phyloP scores from a whole-genome alignment of 2,113 vertebrate genomes.

The Heliornis fulica region DNA sequence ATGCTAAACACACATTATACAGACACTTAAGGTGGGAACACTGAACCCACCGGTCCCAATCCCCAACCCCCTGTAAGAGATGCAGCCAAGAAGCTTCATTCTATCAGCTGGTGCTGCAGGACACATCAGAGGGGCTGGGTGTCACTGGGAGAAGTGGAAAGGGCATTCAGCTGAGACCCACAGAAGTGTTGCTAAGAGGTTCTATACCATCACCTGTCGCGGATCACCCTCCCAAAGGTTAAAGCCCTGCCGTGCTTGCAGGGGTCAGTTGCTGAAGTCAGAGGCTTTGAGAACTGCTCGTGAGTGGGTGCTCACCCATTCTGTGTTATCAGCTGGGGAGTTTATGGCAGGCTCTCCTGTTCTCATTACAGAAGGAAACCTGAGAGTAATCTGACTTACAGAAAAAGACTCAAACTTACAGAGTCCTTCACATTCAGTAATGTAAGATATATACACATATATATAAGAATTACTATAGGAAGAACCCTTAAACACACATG shows the following conservation, averaged over 20 bases:
- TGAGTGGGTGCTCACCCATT: not conserved
- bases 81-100: not conserved
- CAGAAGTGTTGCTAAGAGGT: not conserved
- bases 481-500: not conserved
- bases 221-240: not conserved
- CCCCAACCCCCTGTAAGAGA: not conserved
- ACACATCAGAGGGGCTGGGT: not conserved
- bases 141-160: not conserved
- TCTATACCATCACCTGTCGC: not conserved
- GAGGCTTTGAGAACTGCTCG: not conserved
- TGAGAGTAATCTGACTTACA: not conserved
- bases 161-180: not conserved
- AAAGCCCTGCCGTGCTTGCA: rapidly evolving
- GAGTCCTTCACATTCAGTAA: not conserved
- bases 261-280: not conserved
- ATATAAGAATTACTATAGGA: not conserved
- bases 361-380: not conserved
- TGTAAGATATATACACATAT: rapidly evolving
- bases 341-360: not conserved
- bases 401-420: rapidly evolving
- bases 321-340: not conserved
- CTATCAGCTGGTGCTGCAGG: not conserved
- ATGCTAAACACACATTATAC: not conserved
- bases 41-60: not conserved
- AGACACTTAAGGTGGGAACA: not conserved